These are phyloP conservation scores for Drosophila rubida DNA, from an alignment of 2,888 invertebrate genomes.

Conservation along the genomic window DNA sequence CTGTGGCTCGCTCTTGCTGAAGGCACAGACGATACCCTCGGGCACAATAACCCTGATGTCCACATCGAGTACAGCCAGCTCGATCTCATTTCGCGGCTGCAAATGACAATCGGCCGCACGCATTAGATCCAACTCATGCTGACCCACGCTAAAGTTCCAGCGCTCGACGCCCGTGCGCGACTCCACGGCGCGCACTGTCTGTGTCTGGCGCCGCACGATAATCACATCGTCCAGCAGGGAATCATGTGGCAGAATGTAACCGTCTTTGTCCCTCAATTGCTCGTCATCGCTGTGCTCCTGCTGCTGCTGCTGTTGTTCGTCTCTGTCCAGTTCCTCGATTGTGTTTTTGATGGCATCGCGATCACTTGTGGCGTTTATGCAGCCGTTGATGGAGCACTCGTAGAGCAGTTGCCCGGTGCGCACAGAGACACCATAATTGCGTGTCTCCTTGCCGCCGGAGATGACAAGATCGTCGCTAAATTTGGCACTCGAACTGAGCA, in stretches of 20 bases:
- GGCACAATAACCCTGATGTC: constrained; percentile 89
- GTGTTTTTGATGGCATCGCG: constrained; percentile 54
- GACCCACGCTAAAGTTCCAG: constrained; percentile 98
- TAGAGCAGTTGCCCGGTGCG: constrained; percentile 90
- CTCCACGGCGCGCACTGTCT: constrained; percentile 95
- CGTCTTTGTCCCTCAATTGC: constrained; percentile 50
- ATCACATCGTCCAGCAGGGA: constrained; percentile 87
- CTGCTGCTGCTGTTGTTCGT: constrained; percentile 15
- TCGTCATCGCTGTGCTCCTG: constrained; percentile 39
- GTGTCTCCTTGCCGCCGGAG: constrained; percentile 94
- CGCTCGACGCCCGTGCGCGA: constrained; percentile 93
- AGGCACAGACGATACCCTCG: constrained; percentile 89
- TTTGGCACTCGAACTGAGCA: constrained; percentile 94
- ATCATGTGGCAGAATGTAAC: constrained; percentile 75
- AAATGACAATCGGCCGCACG: constrained; percentile 86
- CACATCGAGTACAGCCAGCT: constrained; percentile 85
- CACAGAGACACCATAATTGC: constrained; percentile 94
- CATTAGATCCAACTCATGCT: constrained; percentile 91
- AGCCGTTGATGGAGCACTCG: constrained; percentile 91
- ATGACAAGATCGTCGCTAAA: constrained; percentile 94
- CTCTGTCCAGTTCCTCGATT: constrained; percentile 36
- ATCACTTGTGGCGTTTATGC: constrained; percentile 89
- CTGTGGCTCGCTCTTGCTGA: constrained; percentile 87
- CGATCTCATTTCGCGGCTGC: constrained; percentile 74
- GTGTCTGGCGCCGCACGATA: constrained; percentile 92